A percentile compares a stretch with the other conserved stretches of the same genome.
These are phyloP conservation scores for Ceyx cyanopectus DNA, from an alignment of 2,113 vertebrate species.

Conservation along the genomic window DNA sequence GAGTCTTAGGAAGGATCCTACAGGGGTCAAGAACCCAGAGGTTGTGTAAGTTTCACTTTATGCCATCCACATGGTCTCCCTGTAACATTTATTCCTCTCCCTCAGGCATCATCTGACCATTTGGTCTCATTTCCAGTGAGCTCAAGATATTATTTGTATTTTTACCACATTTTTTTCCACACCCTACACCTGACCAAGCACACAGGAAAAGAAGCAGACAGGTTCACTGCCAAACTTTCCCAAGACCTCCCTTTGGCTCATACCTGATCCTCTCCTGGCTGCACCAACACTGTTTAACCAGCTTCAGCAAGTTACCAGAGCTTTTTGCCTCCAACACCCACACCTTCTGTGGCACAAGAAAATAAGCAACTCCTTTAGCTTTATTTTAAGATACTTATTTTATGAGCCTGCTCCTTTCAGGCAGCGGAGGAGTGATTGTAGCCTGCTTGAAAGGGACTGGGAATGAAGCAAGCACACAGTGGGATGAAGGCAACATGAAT, in stretches of 20 bases:
- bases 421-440: slow-evolving; percentile 13
- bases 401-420: neutral
- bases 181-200: neutral
- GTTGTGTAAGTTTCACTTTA: neutral
- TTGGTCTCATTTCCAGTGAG: neutral
- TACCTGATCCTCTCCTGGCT: neutral
- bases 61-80: neutral
- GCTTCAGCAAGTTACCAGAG: neutral
- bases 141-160: neutral
- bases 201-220: accelerated
- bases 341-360: neutral
- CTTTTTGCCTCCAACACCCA: neutral
- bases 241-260: neutral
- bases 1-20: neutral
- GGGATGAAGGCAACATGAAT: neutral
- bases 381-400: neutral
- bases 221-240: neutral
- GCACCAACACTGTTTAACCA: neutral
- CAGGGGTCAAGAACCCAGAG: neutral
- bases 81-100: neutral
- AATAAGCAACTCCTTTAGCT: neutral
- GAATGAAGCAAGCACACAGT: neutral
- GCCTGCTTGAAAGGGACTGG: neutral
- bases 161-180: neutral
- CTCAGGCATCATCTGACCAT: neutral